phyloP scores from a whole-genome alignment of 2,113 vertebrate genomes.

The Hemibagrus wyckioides region DNA sequence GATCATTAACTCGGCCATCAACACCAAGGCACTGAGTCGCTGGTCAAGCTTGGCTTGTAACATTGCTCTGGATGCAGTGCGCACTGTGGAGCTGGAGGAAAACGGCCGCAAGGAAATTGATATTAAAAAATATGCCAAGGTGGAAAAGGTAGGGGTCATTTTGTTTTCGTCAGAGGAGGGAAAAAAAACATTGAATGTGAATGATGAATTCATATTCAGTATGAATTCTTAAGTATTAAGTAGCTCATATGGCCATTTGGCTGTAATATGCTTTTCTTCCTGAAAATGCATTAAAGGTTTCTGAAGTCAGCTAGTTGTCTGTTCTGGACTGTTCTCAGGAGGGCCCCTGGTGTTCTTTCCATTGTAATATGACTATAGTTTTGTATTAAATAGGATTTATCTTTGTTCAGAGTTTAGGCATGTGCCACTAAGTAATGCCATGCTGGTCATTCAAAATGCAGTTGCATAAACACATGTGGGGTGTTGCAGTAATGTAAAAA shows the following conservation, averaged over 20 bases:
- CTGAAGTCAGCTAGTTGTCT: neutral
- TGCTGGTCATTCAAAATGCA: neutral
- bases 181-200: neutral
- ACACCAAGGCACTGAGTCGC: constrained; percentile 82
- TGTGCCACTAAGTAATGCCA: neutral
- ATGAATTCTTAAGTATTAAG: neutral
- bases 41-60: constrained; percentile 83
- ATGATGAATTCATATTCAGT: neutral
- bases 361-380: neutral
- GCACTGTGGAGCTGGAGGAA: constrained; percentile 88
- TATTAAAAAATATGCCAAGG: constrained; percentile 95
- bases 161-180: neutral
- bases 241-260: neutral
- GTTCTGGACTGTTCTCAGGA: neutral
- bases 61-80: constrained; percentile 88
- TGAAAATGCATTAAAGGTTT: neutral
- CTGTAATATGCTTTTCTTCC: neutral
- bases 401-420: neutral
- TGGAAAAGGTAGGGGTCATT: constrained; percentile 82
- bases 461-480: neutral
- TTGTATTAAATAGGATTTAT: neutral
- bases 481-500: neutral
- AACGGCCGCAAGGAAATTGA: constrained; percentile 93
- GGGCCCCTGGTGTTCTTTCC: neutral
- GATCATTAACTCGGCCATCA: constrained; percentile 89